Evolutionary conservation across 2,797 vertebrate species (phyloP).

Genomic region (Hafferia zeledoni): DNA sequence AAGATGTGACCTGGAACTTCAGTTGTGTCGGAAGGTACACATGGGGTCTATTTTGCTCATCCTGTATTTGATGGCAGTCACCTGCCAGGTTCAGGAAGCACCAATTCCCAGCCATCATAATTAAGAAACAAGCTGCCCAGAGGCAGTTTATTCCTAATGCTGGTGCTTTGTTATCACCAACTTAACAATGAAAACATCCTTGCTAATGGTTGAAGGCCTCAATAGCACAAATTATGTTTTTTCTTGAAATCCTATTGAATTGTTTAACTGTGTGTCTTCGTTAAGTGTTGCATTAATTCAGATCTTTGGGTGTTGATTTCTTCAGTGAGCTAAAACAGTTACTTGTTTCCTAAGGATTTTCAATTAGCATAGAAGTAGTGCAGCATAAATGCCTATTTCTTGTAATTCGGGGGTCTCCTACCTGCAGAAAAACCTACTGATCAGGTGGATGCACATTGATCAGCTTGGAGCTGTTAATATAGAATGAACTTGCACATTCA

Average conservation of each 20-base stretch:
- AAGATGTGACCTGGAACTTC: not conserved
- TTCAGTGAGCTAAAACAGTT: not conserved
- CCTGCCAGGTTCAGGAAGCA: not conserved
- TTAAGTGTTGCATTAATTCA: not conserved
- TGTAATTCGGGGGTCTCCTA: not conserved
- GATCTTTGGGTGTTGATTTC: not conserved
- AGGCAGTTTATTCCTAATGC: not conserved
- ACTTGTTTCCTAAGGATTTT: not conserved
- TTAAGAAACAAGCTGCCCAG: not conserved
- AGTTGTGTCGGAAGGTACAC: not conserved
- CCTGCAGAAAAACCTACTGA: not conserved
- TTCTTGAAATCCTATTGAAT: not conserved
- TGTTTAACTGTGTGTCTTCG: not conserved
- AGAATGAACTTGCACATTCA: not conserved
- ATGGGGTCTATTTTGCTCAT: rapidly evolving
- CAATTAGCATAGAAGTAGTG: not conserved
- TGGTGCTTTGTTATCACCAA: not conserved
- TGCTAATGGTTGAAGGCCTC: not conserved
- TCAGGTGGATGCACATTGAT: not conserved
- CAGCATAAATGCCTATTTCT: not conserved
- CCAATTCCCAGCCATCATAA: not conserved
- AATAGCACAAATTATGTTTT: not conserved
- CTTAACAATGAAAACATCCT: not conserved
- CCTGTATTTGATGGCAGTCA: not conserved
- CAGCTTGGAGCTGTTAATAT: not conserved